Conservation (phyloP, 2,113 vertebrate genomes). For the Oncorhynchus kisutch region DNA sequence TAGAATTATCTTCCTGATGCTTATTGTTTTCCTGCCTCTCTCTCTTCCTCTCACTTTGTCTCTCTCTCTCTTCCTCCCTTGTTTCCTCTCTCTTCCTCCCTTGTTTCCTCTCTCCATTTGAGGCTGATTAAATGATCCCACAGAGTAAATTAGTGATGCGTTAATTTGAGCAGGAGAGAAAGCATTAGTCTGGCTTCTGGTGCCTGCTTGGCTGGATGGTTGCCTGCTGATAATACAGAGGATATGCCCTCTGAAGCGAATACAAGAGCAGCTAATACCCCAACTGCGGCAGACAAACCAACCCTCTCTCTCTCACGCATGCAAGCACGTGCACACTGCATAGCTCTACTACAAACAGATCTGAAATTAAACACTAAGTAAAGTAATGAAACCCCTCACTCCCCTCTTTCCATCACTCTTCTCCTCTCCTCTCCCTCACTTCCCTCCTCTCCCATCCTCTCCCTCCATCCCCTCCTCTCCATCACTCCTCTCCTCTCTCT, state of each 20-base stretch:
- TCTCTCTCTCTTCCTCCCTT: neutral
- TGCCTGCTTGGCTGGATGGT: neutral
- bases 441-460: too few relatives aligned
- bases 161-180: constrained; percentile 29
- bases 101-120: constrained; percentile 15
- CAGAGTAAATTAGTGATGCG: constrained; percentile 24
- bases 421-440: too few relatives aligned
- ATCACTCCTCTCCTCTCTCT: neutral
- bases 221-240: constrained; percentile 10
- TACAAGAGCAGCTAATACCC: constrained; percentile 24
- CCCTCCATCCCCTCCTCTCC: too few relatives aligned
- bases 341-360: neutral
- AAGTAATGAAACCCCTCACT: neutral
- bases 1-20: too few relatives aligned
- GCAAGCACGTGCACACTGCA: neutral
- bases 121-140: constrained; percentile 30
- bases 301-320: neutral
- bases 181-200: neutral
- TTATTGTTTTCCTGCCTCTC: neutral
- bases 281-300: constrained; percentile 13
- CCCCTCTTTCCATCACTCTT: neutral
- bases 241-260: constrained; percentile 23
- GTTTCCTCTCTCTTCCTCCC: neutral
- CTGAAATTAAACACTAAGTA: neutral
- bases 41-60: neutral